Evolutionary conservation across 2,797 vertebrate genomes (phyloP).

Genomic region (Sphenodon punctatus): DNA sequence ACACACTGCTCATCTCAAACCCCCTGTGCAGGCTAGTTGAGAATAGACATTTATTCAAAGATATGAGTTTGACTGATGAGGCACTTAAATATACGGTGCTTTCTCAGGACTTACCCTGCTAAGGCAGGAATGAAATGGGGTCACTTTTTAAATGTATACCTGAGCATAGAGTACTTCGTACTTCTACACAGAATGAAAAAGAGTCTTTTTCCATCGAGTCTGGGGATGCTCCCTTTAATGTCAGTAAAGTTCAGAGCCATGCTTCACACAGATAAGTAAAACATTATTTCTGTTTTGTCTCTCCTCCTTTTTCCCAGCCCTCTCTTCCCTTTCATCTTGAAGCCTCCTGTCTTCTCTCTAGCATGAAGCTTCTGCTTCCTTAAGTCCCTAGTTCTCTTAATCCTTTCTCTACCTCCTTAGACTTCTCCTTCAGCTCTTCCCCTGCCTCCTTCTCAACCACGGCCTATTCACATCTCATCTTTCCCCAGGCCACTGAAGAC

Average conservation of each 20-base stretch:
- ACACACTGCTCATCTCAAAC: too few species aligned
- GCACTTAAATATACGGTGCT: neutral
- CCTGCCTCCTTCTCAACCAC: neutral
- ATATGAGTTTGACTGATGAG: neutral
- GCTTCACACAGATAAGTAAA: neutral
- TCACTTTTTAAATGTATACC: neutral
- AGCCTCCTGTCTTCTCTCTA: neutral
- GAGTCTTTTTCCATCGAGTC: neutral
- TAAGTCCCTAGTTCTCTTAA: neutral
- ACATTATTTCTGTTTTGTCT: neutral
- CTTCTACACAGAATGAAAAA: neutral
- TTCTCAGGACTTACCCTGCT: neutral
- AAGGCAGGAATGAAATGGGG: neutral
- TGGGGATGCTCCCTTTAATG: neutral
- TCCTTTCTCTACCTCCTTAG: neutral
- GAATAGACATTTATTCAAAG: neutral
- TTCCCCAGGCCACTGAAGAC: neutral
- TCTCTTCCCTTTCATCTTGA: neutral
- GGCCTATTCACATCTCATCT: neutral
- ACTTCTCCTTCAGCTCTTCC: neutral
- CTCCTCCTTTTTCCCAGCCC: slow-evolving; percentile 9
- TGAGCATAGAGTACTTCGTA: neutral
- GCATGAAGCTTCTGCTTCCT: neutral
- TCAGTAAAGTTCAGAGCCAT: neutral
- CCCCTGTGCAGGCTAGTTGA: neutral